A percentile compares a stretch with the other conserved stretches of the same genome.
These are phyloP conservation scores for Eupsittula cactorum DNA, from an alignment of 2,113 vertebrate genomes.

Conservation along the genomic window DNA sequence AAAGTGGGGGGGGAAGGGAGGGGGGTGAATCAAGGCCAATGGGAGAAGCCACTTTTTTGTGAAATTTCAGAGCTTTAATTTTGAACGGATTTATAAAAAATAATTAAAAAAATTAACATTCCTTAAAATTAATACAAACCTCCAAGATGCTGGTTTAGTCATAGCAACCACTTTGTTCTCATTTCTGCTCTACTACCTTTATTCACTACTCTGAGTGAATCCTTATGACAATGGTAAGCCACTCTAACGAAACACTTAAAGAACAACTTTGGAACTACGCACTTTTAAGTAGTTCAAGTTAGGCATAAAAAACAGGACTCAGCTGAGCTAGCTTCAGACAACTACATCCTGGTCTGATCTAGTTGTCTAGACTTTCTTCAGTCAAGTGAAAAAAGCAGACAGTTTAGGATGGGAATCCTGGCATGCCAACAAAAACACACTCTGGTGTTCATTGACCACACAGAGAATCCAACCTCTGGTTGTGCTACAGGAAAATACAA, in stretches of 20 bases:
- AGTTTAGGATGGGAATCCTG: not conserved
- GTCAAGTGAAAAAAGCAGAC: not conserved
- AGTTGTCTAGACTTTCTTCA: not conserved
- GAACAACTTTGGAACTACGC: not conserved
- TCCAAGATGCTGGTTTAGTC: not conserved
- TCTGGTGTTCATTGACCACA: not conserved
- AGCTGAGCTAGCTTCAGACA: not conserved
- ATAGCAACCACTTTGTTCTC: not conserved
- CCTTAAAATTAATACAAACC: not conserved
- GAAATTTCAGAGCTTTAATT: not conserved
- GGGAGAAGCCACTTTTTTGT: not conserved
- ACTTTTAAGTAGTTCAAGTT: not conserved
- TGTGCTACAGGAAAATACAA: not conserved
- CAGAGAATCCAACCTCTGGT: not conserved
- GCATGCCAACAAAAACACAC: not conserved
- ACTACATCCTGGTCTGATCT: not conserved
- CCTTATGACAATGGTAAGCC: not conserved
- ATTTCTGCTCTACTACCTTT: not conserved
- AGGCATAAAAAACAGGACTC: not conserved
- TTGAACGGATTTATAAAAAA: not conserved
- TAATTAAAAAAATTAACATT: not conserved
- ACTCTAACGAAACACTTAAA: not conserved
- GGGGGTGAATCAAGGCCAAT: not conserved
- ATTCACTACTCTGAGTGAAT: not conserved
- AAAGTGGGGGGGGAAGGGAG: rapidly evolving